Percentiles rank a stretch among this genome's conserved stretches.
These are phyloP conservation scores for Gibbula magus DNA, from an alignment of 2,888 invertebrate species.

Conservation along the genomic window DNA sequence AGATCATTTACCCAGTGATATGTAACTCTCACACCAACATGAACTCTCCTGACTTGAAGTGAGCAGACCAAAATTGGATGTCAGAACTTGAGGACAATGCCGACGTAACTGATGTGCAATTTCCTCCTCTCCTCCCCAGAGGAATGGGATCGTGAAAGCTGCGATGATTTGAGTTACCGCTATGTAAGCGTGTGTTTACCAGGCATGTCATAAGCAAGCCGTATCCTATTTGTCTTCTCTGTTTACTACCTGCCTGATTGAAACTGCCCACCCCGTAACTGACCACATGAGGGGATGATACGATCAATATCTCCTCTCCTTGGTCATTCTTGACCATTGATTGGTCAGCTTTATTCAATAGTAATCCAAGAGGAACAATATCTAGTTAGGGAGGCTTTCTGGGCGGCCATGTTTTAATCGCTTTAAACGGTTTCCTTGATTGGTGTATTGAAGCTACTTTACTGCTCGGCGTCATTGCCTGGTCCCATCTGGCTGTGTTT, in stretches of 20 bases:
- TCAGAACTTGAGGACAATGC: neutral
- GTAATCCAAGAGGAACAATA: neutral
- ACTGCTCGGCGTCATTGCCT: neutral
- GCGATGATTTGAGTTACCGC: neutral
- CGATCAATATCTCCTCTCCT: neutral
- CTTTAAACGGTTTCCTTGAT: neutral
- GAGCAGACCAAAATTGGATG: neutral
- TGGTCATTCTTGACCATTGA: constrained; percentile 6
- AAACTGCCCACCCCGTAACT: neutral
- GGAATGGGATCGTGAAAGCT: neutral
- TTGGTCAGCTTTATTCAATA: neutral
- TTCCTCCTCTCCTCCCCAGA: neutral
- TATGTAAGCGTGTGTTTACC: neutral
- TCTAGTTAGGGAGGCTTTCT: neutral
- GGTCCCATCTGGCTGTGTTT: neutral
- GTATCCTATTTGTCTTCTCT: neutral
- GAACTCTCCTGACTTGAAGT: too few species aligned
- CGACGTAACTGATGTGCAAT: neutral
- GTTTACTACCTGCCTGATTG: neutral
- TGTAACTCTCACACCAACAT: too few species aligned
- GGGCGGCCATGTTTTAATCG: neutral
- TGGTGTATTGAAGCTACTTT: neutral
- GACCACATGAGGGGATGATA: neutral
- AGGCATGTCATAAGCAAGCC: constrained; percentile 2
- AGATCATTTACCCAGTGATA: too few species aligned